These are phyloP conservation scores for Montipora efflorescens DNA, from an alignment of 64 coral and sea anemone genomes.

Conservation along the genomic window DNA sequence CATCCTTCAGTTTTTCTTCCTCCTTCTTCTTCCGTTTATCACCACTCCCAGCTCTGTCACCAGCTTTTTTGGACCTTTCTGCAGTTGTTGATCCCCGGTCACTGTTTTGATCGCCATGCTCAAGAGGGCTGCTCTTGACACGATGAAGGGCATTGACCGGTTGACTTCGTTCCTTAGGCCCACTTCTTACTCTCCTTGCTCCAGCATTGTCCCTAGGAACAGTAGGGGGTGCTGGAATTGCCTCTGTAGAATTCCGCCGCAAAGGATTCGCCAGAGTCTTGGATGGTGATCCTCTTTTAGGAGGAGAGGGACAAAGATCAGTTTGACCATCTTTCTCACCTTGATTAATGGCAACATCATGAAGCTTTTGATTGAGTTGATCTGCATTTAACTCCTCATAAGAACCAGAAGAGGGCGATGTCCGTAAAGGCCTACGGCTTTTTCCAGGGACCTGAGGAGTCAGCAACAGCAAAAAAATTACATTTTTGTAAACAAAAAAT, in stretches of 20 bases:
- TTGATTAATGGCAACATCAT: background rate
- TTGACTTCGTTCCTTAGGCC: conserved; percentile 82
- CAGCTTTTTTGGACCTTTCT: conserved; percentile 47
- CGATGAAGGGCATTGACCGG: conserved; percentile 50
- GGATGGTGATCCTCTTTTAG: conserved; percentile 65
- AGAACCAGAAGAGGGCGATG: conserved; percentile 12
- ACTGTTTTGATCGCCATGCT: background rate
- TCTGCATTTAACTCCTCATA: conserved; percentile 43
- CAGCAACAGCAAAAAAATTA: background rate
- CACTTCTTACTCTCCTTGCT: conserved; percentile 85
- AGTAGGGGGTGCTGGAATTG: conserved; percentile 66
- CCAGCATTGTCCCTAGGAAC: conserved; percentile 48
- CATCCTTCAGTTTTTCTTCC: conserved; percentile 71
- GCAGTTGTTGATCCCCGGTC: background rate
- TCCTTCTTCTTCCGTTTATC: conserved; percentile 88
- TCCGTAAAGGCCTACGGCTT: conserved; percentile 44
- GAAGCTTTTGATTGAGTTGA: conserved; percentile 37
- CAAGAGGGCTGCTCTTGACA: conserved; percentile 43
- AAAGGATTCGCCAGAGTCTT: conserved; percentile 8
- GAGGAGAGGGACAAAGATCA: conserved; percentile 82
- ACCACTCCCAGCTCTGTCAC: conserved; percentile 79
- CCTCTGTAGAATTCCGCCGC: conserved; percentile 65
- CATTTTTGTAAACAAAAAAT: background rate
- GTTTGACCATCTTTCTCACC: background rate
- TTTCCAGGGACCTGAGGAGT: conserved; percentile 50